Evolutionary conservation across 2,888 invertebrate species (phyloP).

Genomic region (Melipona bicolor): DNA sequence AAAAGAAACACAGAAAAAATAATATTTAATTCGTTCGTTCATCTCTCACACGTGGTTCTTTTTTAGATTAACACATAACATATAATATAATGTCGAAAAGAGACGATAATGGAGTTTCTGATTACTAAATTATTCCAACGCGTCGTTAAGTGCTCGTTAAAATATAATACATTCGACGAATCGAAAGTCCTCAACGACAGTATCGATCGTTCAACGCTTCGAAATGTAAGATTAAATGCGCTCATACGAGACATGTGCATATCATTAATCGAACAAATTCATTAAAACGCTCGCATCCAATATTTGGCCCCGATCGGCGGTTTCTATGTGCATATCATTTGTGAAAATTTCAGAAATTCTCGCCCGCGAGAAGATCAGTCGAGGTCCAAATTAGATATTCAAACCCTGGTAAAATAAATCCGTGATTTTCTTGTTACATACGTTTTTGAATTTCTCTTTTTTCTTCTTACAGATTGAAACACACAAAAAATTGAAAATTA

Average conservation of each 20-base stretch:
- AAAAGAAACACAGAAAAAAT: too few relatives aligned
- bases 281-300: conserved; percentile 3
- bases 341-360: not conserved
- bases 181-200: not conserved
- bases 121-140: not conserved
- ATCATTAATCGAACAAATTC: conserved; percentile 14
- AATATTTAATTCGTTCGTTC: too few relatives aligned
- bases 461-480: too few relatives aligned
- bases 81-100: not conserved
- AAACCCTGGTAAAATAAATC: too few relatives aligned
- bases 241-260: not conserved
- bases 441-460: too few relatives aligned
- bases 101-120: not conserved
- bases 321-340: not conserved
- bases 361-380: too few relatives aligned
- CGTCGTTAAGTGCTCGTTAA: not conserved
- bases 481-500: too few relatives aligned
- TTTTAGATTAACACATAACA: too few relatives aligned
- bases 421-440: too few relatives aligned
- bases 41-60: too few relatives aligned
- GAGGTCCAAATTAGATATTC: too few relatives aligned
- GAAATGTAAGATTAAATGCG: too few relatives aligned
- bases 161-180: not conserved
- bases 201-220: not conserved
- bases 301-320: not conserved